Evolutionary conservation across 2,797 vertebrate species (phyloP), one percentile per base, ranked within the genome.

Genomic region (Decapterus maruadsi): DNA sequence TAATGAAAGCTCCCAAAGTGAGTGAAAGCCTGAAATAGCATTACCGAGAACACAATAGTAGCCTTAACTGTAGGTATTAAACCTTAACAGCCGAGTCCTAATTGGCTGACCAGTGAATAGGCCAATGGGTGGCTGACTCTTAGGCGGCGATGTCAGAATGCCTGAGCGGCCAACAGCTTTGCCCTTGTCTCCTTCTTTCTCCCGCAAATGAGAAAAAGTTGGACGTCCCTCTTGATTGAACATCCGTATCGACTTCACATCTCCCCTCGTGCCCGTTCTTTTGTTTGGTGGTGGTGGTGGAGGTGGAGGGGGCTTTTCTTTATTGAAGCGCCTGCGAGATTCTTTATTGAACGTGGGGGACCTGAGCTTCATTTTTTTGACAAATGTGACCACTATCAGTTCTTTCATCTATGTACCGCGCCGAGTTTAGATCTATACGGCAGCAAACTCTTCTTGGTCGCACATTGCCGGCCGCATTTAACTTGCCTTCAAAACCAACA

Each of bases 51-150:
- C 90, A 94, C 93, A 95, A 95, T 94, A 77, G 91, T 83, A 70
- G 89, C 91, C 90, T 93, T 95, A 93, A 94, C 87, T 88, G 87
- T 90, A 93, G 86, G 90, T 93, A 95, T 94, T 95, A 95, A 95
- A 94, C 90, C 90, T 93, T 93, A 94, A 93, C 89, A 83, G 92
- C 84, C 63, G 16, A 72, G 75, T 92, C 91, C 88, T 94, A 94
- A 96, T 95, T 94, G 93, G 87, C 91, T 93, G 80, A 77, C 82
- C 65, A 60, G 81, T 93, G 92, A 93, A 93, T 90, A 88, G 94
- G 85, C 86, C 72, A 59, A 82, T 81, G 86, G 89, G 87, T 80
- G 81, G 82, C 82, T 75, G 83, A 82, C 82, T 91, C 79, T 84
- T 72, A 75, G 90, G 80, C 83, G 66, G 76, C 82, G 65, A 88